phyloP scores from a whole-genome alignment of 2,797 vertebrate genomes.

The Chaenodraco wilsoni region DNA sequence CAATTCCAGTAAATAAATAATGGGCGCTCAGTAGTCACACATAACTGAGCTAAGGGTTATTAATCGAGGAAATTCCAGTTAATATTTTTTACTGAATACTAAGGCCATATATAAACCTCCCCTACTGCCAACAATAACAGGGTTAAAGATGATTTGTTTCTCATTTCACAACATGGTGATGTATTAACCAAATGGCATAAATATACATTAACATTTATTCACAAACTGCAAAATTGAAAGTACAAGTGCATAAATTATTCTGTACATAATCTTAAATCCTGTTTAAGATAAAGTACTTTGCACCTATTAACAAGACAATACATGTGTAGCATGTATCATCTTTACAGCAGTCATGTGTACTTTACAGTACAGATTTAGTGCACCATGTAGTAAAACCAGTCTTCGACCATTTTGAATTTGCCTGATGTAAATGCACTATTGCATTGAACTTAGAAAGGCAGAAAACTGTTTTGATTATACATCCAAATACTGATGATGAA shows the following conservation, averaged over 20 bases:
- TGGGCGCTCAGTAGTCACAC: conserved; percentile 25
- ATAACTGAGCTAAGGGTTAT: conserved; percentile 6
- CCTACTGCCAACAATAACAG: not conserved
- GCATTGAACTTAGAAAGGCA: conserved; percentile 9
- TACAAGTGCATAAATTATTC: conserved; percentile 54
- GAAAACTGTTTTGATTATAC: conserved; percentile 12
- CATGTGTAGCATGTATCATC: not conserved
- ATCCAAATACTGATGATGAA: conserved; percentile 16
- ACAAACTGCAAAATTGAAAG: conserved; percentile 50
- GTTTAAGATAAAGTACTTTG: conserved; percentile 28
- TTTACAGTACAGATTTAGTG: conserved; percentile 15
- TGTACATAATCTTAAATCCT: conserved; percentile 36
- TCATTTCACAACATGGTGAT: conserved; percentile 9
- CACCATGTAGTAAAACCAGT: conserved; percentile 13
- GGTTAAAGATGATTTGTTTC: not conserved
- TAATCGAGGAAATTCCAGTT: conserved; percentile 8
- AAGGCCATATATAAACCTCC: not conserved
- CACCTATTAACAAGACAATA: conserved; percentile 8
- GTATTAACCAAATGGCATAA: not conserved
- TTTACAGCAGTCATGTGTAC: conserved; percentile 37
- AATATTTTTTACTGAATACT: conserved; percentile 1
- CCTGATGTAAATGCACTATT: not conserved
- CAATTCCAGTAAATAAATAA: conserved; percentile 14
- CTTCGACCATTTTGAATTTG: conserved; percentile 6
- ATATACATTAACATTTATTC: conserved; percentile 33